Conservation (phyloP, 2,113 vertebrate genomes). For the Steatornis caripensis region DNA sequence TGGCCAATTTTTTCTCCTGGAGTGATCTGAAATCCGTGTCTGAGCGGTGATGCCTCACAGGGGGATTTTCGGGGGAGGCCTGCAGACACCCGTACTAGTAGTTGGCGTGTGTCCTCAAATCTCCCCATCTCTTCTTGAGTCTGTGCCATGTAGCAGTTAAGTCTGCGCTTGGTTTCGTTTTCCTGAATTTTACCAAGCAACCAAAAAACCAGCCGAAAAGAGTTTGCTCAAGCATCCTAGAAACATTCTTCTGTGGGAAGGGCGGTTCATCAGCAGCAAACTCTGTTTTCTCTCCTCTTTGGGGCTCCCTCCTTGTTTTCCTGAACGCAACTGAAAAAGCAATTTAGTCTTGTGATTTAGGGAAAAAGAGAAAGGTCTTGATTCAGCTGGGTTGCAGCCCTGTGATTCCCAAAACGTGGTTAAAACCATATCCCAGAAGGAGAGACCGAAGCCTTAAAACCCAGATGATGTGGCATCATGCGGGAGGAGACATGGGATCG, state of each 20-base stretch:
- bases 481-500: accelerated
- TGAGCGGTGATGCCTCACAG: background rate
- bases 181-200: background rate
- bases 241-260: background rate
- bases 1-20: background rate
- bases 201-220: background rate
- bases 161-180: background rate
- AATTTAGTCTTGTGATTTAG: background rate
- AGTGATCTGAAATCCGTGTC: background rate
- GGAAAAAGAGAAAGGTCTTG: accelerated
- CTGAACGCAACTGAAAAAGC: background rate
- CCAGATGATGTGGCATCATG: accelerated
- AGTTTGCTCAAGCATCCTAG: background rate
- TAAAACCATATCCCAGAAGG: background rate
- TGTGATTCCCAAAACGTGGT: background rate
- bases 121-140: background rate
- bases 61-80: background rate
- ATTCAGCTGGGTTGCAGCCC: background rate
- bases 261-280: background rate
- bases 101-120: background rate
- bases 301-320: background rate
- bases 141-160: background rate
- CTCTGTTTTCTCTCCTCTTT: background rate
- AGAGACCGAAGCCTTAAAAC: background rate
- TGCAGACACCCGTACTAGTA: background rate